phyloP scores from a whole-genome alignment of 2,797 vertebrate species.

The Antrozous pallidus region DNA sequence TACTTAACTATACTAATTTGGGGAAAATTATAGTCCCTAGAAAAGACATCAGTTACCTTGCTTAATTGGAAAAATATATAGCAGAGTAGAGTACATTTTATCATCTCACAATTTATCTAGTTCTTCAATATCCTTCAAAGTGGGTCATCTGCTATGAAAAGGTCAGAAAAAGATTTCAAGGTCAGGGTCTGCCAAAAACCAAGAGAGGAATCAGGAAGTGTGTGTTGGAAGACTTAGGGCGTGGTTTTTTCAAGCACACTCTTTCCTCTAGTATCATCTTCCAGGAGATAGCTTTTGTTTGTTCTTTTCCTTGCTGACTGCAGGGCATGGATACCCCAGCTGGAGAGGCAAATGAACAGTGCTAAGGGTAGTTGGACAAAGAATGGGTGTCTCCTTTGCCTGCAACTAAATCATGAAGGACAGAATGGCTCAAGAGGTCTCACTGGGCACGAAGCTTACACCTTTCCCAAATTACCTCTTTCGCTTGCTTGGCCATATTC shows the following conservation, averaged over 20 bases:
- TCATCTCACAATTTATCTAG: background rate
- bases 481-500: background rate
- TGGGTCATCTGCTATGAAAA: background rate
- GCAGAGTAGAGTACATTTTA: background rate
- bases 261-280: background rate
- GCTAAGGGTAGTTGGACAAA: background rate
- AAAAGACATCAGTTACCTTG: background rate
- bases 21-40: background rate
- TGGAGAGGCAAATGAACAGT: background rate
- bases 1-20: background rate
- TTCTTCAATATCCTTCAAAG: background rate
- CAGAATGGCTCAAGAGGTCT: background rate
- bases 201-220: background rate
- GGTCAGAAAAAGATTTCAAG: background rate
- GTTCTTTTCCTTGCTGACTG: background rate
- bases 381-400: background rate
- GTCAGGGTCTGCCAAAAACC: background rate
- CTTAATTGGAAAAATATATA: background rate
- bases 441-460: background rate
- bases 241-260: background rate
- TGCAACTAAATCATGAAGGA: background rate
- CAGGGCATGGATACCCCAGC: background rate
- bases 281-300: background rate
- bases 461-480: background rate
- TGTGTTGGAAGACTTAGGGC: rapidly evolving